Percentiles rank a stretch among this genome's conserved stretches.
phyloP scores from a whole-genome alignment of 35 echinoderm and acorn worm genomes.

The Anneissia japonica region DNA sequence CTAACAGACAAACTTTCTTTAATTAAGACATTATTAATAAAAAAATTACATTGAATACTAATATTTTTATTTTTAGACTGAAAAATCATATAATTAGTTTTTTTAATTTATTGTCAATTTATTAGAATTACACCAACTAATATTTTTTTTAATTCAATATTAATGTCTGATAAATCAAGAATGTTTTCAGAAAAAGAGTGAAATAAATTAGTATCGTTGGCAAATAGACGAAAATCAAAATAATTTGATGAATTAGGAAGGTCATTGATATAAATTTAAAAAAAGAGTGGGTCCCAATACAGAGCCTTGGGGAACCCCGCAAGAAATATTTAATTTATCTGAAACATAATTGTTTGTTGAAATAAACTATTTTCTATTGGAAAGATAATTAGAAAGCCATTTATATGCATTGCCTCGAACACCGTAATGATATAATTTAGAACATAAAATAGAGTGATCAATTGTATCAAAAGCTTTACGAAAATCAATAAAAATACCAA shows the following conservation, averaged over 20 bases:
- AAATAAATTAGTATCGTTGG: neutral
- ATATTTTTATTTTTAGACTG: neutral
- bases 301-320: neutral
- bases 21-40: neutral
- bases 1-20: neutral
- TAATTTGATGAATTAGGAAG: slow-evolving; percentile 3
- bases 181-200: neutral
- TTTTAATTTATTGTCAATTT: neutral
- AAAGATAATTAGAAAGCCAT: neutral
- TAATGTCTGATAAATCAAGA: neutral
- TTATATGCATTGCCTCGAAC: neutral
- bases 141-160: neutral
- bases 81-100: slow-evolving; percentile 13
- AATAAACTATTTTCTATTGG: neutral
- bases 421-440: too few species aligned
- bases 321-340: neutral
- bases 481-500: too few species aligned
- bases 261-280: slow-evolving; percentile 7
- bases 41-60: neutral
- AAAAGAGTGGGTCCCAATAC: slow-evolving; percentile 5
- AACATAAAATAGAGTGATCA: too few species aligned
- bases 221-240: slow-evolving; percentile 7
- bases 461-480: too few species aligned
- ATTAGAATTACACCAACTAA: neutral
- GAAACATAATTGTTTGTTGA: neutral